These are phyloP conservation scores for Numenius arquata DNA, from an alignment of 2,113 vertebrate genomes.

Conservation along the genomic window DNA sequence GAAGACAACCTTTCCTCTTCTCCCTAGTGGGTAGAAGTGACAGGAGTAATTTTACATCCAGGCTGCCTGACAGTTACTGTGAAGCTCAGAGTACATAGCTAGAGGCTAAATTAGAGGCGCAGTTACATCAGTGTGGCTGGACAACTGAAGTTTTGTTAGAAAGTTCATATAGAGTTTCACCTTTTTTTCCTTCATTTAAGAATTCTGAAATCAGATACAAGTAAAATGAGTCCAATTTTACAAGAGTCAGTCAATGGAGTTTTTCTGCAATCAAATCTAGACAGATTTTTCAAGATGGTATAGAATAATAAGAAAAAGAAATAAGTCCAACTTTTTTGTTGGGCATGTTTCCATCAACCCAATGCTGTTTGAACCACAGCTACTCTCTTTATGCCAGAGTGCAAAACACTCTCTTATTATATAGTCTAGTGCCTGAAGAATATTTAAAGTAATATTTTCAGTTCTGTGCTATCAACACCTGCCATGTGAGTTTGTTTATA, in stretches of 20 bases:
- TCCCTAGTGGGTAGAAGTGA: not conserved
- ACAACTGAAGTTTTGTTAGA: not conserved
- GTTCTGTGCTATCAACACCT: not conserved
- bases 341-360: not conserved
- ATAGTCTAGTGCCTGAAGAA: not conserved
- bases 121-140: not conserved
- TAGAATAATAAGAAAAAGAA: not conserved
- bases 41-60: not conserved
- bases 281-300: not conserved
- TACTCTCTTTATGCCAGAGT: not conserved
- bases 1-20: not conserved
- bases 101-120: not conserved
- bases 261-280: not conserved
- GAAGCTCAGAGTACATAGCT: not conserved
- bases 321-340: not conserved
- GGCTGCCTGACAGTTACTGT: not conserved
- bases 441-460: not conserved
- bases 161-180: not conserved
- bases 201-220: not conserved
- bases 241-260: not conserved
- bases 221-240: not conserved
- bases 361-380: not conserved
- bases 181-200: not conserved
- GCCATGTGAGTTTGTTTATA: not conserved
- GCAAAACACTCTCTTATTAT: not conserved